Conservation (phyloP, 2,113 vertebrate genomes). For the Chrysochloris asiatica region DNA sequence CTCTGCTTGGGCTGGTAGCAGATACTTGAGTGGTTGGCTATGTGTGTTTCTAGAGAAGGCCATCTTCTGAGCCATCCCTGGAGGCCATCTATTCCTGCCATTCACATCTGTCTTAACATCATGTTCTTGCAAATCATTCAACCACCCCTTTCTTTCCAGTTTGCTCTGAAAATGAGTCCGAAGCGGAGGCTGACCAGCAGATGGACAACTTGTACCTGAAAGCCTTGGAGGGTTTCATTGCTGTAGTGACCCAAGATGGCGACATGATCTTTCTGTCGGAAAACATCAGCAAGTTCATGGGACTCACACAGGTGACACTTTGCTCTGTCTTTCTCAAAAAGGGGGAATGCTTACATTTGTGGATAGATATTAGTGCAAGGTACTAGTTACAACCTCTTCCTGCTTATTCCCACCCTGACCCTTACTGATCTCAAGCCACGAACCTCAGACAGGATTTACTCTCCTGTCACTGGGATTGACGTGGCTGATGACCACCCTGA, state of each 20-base stretch:
- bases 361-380: neutral
- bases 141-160: conserved; percentile 72
- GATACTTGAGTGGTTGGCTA: neutral
- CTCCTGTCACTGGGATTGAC: neutral
- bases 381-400: neutral
- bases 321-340: neutral
- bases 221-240: conserved; percentile 94
- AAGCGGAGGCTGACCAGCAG: conserved; percentile 84
- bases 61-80: neutral
- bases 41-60: neutral
- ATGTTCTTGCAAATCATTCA: neutral
- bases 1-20: neutral
- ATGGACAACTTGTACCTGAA: conserved; percentile 90
- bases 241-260: conserved; percentile 93
- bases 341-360: neutral
- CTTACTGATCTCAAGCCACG: neutral
- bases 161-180: conserved; percentile 83
- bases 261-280: conserved; percentile 96
- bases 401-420: neutral
- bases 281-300: conserved; percentile 95
- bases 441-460: neutral
- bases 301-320: conserved; percentile 92
- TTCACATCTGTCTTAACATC: neutral
- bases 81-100: neutral
- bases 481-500: neutral